Evolutionary conservation across 2,113 vertebrate species (phyloP), one percentile per base, ranked within the genome.

Genomic region (Gila orcuttii): DNA sequence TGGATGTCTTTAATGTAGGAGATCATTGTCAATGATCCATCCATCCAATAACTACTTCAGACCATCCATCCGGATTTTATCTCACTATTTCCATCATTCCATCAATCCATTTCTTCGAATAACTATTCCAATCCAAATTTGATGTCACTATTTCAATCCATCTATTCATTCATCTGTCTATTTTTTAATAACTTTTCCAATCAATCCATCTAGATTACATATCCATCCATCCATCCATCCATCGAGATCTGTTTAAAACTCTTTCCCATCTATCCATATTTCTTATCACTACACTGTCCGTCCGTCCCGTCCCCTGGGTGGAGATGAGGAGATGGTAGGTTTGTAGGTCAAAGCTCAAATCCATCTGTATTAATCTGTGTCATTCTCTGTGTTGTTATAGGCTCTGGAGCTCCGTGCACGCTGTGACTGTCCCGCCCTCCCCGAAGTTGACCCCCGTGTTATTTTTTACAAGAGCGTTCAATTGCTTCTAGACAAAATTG

Each of bases 331-430:
- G 78, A 71, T 25, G 17, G 42, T 13, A 68, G 23, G 6, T 15
- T 50, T 21, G 13, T 60, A 17, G 45, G 19, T 84, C 31, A 84
- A 52, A 82, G 68, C 42, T 88, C 59, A 76, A 28, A 47, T 42
- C 19, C 25, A 62, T 66, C 79, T 50, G 42, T 23, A 19, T 64
- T 39, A 33, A 68, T 74, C 12, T 62, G 47, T 62, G 47, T 39
- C 19, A n/a, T 28, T 66, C 55, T 71, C 19, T 71, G 77, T 93
- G 75, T 87, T 89, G 86, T 90, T 94, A 83, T 90, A 99, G 98
- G 98, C 96, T 89, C 92, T 99, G 91, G 95, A 96, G 93, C 90
- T 99, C 90, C 96, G 98, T 88, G 96, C 96, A 76, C 91, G 68
- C 69, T 99, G 98, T 86, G 91, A 94, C 68, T 99, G 98, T 78